Base-by-base conservation (phyloP, 2,113 vertebrate species). In the Psettodes erumei region DNA sequence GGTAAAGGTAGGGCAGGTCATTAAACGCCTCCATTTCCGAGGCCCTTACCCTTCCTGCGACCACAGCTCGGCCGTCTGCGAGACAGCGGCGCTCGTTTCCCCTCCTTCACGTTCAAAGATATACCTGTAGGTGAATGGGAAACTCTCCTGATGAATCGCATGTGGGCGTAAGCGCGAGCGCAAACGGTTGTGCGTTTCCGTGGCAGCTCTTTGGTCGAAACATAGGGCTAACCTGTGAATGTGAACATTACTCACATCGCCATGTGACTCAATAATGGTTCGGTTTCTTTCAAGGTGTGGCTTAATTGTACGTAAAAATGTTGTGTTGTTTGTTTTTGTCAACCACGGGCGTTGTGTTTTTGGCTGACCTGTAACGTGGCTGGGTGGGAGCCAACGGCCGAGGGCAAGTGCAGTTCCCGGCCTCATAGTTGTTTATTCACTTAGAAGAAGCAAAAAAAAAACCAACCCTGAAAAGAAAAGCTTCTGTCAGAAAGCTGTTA, bases 11-110 rank as follows among this genome's bases (percentile, higher is more conserved):
- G 23, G 27, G 16, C 37, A 54, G 65, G 30, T 67, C 42, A 48
- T 74, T 55, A 45, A 74, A 72, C 2, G 8, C 43, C 8, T 73
- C 40, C 2, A 40, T 81, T 71, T 70, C 3, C 10, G 27, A 4
- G 45, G 42, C 65, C 16, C 2, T 75, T 7, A 43, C 32, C 30
- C 28, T n/a, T 51, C 25, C 13, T 6, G 11, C n/a, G n/a, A n/a
- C n/a, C n/a, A n/a, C n/a, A n/a, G n/a, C n/a, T n/a, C n/a, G n/a
- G n/a, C n/a, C n/a, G n/a, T n/a, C n/a, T n/a, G n/a, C n/a, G n/a
- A 32, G 3, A 40, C 3, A 58, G 4, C 13, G 2, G 28, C 53
- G 10, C 11, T 27, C 9, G 2, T 10, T 21, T 25, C 30, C 21
- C 10, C 21, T 56, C 1, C 4, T 9, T 8, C 15, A 67, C n/a